Evolutionary conservation across 1,140 invertebrate species (phyloP), one percentile per base, ranked within the genome.

Genomic region (Gonioctena quinquepunctata): DNA sequence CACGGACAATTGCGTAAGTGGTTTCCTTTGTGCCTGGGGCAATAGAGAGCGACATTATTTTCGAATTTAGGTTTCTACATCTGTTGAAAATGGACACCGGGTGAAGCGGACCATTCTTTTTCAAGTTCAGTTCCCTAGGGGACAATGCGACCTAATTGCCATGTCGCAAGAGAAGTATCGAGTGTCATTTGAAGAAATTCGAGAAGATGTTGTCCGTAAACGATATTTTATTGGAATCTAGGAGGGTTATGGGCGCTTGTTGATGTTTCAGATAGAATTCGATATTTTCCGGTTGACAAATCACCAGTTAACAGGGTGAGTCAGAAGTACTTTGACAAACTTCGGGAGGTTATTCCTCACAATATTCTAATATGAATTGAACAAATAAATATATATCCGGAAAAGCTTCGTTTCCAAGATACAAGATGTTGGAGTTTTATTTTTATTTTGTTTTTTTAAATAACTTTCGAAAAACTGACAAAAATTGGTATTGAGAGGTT

Each of bases 31-130:
- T 71, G 27, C 65, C 52, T 66, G 59, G 63, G 65, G 21, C 48
- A 60, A 71, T 66, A 68, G 61, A 63, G 27, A 54, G 27, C 16
- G 23, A 50, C 65, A 49, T 52, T 60, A 66, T 70, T 71, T 28
- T 59, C 26, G 26, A 49, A 21, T 23, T 23, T 48, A 57, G 64
- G 65, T 68, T 67, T 71, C 70, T 67, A 61, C 70, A 71, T 71
- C 66, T 71, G 70, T 67, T 67, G 66, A 71, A 71, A 71, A 54
- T 48, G 70, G 70, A 71, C 70, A 71, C 70, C 66, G 27, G 33
- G 27, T 21, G 50, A 26, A 56, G 25, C 18, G 19, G 48, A 49
- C 52, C 28, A 19, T 19, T 26, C 50, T 63, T 22, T 42, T 59
- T 59, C 23, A 25, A 59, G 28, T 28, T 22, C 18, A 16, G 42